phyloP scores from a whole-genome alignment of 2,797 vertebrate genomes.

The Gallinago solitaria region DNA sequence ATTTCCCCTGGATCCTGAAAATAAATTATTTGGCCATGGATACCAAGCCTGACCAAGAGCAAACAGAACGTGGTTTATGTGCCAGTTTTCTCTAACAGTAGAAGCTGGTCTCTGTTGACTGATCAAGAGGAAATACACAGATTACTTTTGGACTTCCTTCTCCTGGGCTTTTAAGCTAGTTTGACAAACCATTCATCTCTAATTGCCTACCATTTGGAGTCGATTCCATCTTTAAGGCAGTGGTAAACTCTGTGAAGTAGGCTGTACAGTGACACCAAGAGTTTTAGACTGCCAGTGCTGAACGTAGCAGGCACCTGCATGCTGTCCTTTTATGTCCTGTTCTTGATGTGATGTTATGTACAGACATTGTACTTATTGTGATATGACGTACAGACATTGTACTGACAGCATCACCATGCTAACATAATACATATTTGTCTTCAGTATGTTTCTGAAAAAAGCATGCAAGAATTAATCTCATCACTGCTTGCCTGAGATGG shows the following conservation, averaged over 20 bases:
- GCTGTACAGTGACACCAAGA: background rate
- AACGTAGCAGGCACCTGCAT: background rate
- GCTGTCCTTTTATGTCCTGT: background rate
- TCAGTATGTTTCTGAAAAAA: background rate
- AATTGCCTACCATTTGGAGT: background rate
- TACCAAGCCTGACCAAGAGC: background rate
- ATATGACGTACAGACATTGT: background rate
- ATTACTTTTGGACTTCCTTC: background rate
- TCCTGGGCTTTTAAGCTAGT: background rate
- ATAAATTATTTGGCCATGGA: background rate
- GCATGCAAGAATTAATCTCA: background rate
- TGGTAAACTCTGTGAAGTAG: background rate
- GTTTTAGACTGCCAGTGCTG: background rate
- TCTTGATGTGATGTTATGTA: background rate
- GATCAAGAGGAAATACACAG: background rate
- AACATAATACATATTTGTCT: fast-evolving
- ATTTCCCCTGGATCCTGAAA: background rate
- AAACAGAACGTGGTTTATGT: background rate
- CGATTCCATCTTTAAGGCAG: background rate
- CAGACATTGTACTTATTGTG: background rate
- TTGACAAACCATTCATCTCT: background rate
- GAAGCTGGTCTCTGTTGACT: background rate
- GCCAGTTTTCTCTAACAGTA: background rate
- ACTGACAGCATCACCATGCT: background rate
- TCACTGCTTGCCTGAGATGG: background rate